Base-by-base conservation (phyloP, 1,140 invertebrate species). In the Argopecten irradians region DNA sequence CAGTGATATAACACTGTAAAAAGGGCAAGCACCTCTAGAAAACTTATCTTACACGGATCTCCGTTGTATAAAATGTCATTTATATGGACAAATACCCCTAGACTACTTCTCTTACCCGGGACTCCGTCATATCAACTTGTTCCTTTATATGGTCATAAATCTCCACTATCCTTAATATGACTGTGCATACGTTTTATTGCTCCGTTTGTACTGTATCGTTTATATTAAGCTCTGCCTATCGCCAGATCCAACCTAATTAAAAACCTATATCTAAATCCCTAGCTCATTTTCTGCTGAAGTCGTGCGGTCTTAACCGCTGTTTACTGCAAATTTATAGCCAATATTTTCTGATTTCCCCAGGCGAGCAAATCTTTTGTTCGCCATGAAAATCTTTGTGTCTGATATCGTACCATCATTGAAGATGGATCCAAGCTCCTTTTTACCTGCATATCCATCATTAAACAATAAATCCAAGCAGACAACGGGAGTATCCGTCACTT, bases 201-300 rank as follows among this genome's bases (percentile, higher is more conserved):
- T 28, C 22, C 22, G 13, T 71, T 71, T 71, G 55, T n/a, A 71
- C 55, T 71, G 22, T 71, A 71, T 71, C 55, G 55, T 71, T 71
- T 71, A 71, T 71, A 71, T 16, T 71, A 71, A 71, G n/a, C 55
- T n/a, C 55, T 71, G 55, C 55, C 55, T 71, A 71, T 71, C 55
- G 55, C 5, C 55, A 71, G 55, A 71, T 28, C 16, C 55, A 71
- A 28, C 55, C 55, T 71, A 71, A 71, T 71, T 71, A 71, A 71
- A 71, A 71, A 71, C 55, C 55, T 71, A 71, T 71, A 71, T 71
- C 55, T 28, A 71, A 71, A 71, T 71, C 55, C 55, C 55, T 28
- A 71, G 55, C 55, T 71, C 55, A 71, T 71, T 71, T 71, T 71
- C 55, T 71, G 55, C 55, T 71, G 55, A 71, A 71, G 55, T 71